These are phyloP conservation scores for Agrenia bidenticulata DNA, from an alignment of 2,888 invertebrate genomes.

Conservation along the genomic window DNA sequence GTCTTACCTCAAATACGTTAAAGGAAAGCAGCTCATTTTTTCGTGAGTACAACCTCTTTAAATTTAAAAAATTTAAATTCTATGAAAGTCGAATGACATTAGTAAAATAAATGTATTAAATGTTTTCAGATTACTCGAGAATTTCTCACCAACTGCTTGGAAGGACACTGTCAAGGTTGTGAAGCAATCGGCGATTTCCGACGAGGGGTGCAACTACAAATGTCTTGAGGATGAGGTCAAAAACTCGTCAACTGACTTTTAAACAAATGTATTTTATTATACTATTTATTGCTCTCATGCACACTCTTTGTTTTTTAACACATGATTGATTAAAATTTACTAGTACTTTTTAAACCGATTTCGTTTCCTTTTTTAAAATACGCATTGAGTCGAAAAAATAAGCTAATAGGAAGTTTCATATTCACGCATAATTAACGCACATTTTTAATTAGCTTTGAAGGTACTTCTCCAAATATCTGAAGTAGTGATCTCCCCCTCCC, in stretches of 20 bases:
- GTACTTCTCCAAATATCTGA: too few species aligned
- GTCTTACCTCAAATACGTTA: constrained; percentile 43
- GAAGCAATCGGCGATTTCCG: constrained; percentile 44
- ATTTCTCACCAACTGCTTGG: constrained; percentile 46
- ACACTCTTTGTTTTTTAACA: neutral
- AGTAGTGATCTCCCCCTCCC: too few species aligned
- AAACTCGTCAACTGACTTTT: too few species aligned
- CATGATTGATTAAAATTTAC: too few species aligned
- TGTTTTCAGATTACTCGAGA: constrained; percentile 45
- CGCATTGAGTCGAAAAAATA: too few species aligned
- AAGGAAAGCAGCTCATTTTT: constrained; percentile 50
- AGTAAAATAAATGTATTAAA: neutral
- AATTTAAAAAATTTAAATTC: neutral
- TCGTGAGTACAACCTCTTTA: constrained; percentile 39
- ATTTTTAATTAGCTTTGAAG: too few species aligned
- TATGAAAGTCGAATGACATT: neutral
- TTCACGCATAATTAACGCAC: too few species aligned
- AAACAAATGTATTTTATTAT: too few species aligned
- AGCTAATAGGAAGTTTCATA: too few species aligned
- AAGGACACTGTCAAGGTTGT: constrained; percentile 42
- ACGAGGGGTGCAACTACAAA: constrained; percentile 47
- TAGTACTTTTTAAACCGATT: too few species aligned
- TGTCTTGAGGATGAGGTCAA: constrained; percentile 26
- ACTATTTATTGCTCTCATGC: too few species aligned
- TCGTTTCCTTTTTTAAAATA: too few species aligned